Evolutionary conservation across 1,140 invertebrate genomes (phyloP).

Genomic region (Temnothorax nylanderi): DNA sequence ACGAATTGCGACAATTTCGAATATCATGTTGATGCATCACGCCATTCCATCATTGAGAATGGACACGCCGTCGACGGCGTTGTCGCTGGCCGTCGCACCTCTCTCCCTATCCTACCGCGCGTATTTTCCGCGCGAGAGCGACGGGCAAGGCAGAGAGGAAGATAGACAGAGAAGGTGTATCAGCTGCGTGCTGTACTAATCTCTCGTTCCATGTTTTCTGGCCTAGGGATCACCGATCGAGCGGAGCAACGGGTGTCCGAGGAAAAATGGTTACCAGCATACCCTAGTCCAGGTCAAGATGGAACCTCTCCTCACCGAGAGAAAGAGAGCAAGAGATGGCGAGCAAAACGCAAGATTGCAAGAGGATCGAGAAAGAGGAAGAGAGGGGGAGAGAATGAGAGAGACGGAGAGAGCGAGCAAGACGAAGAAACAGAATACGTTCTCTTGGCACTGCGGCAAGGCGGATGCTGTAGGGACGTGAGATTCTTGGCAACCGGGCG

Average conservation of each 20-base stretch:
- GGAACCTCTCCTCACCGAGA: conserved; percentile 20
- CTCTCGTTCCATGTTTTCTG: conserved; percentile 72
- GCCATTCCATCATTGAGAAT: conserved; percentile 78
- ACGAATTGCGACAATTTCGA: conserved; percentile 82
- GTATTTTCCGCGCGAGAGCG: conserved; percentile 28
- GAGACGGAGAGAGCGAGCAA: conserved; percentile 18
- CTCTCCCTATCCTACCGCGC: conserved; percentile 63
- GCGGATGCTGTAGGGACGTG: conserved; percentile 71
- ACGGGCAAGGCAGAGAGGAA: conserved; percentile 24
- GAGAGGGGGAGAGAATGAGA: background rate
- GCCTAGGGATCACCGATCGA: conserved; percentile 62
- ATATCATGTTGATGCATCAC: conserved; percentile 81
- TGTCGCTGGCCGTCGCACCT: conserved; percentile 63
- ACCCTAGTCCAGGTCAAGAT: conserved; percentile 67
- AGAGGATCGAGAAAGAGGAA: background rate
- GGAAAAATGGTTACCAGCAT: conserved; percentile 51
- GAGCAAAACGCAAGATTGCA: background rate
- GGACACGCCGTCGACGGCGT: conserved; percentile 71
- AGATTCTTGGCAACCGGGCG: conserved; percentile 76
- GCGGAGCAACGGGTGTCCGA: background rate
- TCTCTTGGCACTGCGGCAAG: conserved; percentile 68
- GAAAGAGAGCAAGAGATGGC: conserved; percentile 4
- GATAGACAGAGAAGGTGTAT: conserved; percentile 48
- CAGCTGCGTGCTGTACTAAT: conserved; percentile 71
- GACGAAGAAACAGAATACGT: conserved; percentile 51